Evolutionary conservation across 2,797 vertebrate genomes (phyloP), one percentile per base, ranked within the genome.

Genomic region (Bucorvus abyssinicus): DNA sequence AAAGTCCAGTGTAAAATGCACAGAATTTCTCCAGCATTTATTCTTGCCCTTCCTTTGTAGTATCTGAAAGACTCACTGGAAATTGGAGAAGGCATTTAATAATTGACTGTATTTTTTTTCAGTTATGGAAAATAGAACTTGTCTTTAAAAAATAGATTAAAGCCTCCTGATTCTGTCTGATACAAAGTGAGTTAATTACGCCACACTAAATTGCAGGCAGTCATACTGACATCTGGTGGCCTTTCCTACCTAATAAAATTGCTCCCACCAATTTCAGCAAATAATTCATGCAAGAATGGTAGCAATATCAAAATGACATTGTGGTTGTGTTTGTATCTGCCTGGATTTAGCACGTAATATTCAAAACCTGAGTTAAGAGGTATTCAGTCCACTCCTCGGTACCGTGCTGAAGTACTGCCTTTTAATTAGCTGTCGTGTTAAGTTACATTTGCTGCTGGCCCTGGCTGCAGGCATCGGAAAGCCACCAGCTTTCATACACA

Each of bases 341-440:
- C 47, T 29, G 80, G 34, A 57, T 79, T 73, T 94, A 78, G 18
- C 19, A 47, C 45, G 12, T 45, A 69, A 32, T 89, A 63, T 93
- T 92, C 73, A 94, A 89, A 91, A 84, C 38, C 8, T 52, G 70
- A 82, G 60, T 90, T 89, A 92, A 73, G 69, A 60, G 45, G 30
- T 77, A 95, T 92, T 81, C 75, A 97, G 87, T 91, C 42, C 27
- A 57, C 10, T 84, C 74, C 65, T 87, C 55, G 45, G 82, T 53
- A 59, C 52, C 71, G 69, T 20, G 49, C 44, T 92, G 68, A 96
- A 96, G 47, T 83, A 79, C 68, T 84, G 77, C 68, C 44, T 91
- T 93, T 96, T 94, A 97, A 96, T 97, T 97, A 97, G 59, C 67
- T 95, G 74, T 75, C 85, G 42, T 76, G 49, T 93, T 97, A 84